phyloP scores from a whole-genome alignment of 1,140 invertebrate genomes.

The Copidosoma floridanum region DNA sequence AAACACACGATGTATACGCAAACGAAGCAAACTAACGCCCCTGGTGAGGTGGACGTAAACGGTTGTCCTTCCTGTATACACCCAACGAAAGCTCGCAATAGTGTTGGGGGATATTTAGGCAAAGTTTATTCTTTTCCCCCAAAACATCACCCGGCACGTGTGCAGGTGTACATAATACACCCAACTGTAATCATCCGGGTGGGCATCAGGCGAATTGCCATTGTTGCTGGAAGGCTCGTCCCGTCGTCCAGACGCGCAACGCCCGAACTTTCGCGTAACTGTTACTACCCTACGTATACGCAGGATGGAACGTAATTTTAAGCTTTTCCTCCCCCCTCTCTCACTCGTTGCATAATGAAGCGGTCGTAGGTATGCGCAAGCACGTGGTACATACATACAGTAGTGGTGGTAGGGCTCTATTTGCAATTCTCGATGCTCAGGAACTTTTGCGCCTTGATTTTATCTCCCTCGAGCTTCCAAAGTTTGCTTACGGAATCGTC shows the following conservation, averaged over 20 bases:
- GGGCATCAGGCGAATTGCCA: constrained; percentile 13
- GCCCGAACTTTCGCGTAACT: constrained; percentile 17
- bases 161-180: too few relatives aligned
- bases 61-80: too few relatives aligned
- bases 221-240: constrained; percentile 14
- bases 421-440: background rate
- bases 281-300: background rate
- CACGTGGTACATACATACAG: too few relatives aligned
- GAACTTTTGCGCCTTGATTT: background rate
- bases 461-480: too few relatives aligned
- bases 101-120: too few relatives aligned
- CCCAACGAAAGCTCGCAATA: too few relatives aligned
- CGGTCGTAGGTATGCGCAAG: background rate
- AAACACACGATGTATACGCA: too few relatives aligned
- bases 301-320: constrained; percentile 10
- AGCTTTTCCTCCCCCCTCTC: constrained; percentile 12
- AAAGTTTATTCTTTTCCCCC: too few relatives aligned
- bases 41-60: constrained; percentile 38
- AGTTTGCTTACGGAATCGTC: too few relatives aligned
- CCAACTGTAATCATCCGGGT: too few relatives aligned
- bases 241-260: background rate
- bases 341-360: constrained; percentile 15
- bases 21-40: constrained; percentile 44
- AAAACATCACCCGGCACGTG: background rate
- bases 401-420: too few relatives aligned